A percentile compares a stretch with the other conserved stretches of the same genome.
phyloP scores from a whole-genome alignment of 2,888 invertebrate genomes.

The Thereva nobilitata region DNA sequence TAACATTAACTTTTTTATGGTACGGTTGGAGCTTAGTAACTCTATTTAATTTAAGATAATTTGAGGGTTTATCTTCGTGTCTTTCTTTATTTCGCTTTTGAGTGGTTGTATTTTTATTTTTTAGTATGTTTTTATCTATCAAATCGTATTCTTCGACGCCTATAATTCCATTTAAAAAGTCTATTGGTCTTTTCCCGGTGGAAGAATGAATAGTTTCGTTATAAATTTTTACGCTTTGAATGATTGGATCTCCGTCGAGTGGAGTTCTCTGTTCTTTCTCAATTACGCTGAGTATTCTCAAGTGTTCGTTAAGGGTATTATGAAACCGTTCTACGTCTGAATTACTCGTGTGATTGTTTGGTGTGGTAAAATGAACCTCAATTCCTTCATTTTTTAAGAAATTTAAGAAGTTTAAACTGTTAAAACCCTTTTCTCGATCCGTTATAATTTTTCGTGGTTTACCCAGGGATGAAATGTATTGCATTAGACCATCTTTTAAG shows the following conservation, averaged over 20 bases:
- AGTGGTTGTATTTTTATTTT: constrained; percentile 5
- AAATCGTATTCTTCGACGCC: neutral
- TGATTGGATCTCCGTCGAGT: constrained; percentile 6
- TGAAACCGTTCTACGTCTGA: constrained; percentile 24
- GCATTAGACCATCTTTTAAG: constrained; percentile 25
- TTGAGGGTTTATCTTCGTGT: constrained; percentile 8
- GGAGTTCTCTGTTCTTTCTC: neutral
- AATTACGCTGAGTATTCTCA: constrained; percentile 10
- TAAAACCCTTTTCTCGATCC: too few relatives aligned
- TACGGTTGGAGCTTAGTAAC: constrained; percentile 9
- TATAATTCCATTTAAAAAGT: constrained; percentile 11
- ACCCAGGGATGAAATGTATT: constrained; percentile 35
- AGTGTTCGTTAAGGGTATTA: constrained; percentile 21
- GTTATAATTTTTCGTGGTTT: constrained; percentile 37
- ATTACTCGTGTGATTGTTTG: constrained; percentile 21
- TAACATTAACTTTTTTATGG: constrained; percentile 13
- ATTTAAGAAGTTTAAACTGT: constrained; percentile 28
- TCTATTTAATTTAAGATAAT: too few relatives aligned
- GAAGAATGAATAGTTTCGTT: constrained; percentile 25
- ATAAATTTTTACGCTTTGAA: constrained; percentile 6
- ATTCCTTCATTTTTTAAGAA: constrained; percentile 16
- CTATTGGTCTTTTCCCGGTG: constrained; percentile 14
- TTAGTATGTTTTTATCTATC: neutral
- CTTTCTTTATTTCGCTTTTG: constrained; percentile 2
- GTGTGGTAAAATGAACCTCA: constrained; percentile 22